A percentile compares a stretch with the other conserved stretches of the same genome.
These are phyloP conservation scores for Penaeus japonicus DNA, from an alignment of 1,140 invertebrate genomes.

Conservation along the genomic window DNA sequence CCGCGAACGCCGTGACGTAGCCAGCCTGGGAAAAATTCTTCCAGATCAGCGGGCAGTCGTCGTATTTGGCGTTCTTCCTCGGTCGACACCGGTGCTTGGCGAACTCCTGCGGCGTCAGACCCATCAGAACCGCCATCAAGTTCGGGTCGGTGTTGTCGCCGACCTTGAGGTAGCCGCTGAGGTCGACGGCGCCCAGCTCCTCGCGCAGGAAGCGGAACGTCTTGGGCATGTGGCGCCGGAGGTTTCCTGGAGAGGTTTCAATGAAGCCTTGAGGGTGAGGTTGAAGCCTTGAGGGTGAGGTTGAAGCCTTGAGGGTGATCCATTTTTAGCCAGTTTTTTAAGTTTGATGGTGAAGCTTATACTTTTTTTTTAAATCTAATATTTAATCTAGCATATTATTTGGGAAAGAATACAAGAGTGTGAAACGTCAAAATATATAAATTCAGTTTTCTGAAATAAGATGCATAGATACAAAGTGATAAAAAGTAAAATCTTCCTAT, in stretches of 20 bases:
- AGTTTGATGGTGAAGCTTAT: no score
- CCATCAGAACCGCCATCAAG: constrained; percentile 64
- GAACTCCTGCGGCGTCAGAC: constrained; percentile 39
- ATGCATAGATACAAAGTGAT: no score
- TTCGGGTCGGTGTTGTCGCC: constrained; percentile 67
- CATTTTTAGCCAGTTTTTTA: no score
- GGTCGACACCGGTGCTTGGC: background rate
- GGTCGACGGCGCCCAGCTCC: constrained; percentile 63
- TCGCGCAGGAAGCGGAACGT: constrained; percentile 65
- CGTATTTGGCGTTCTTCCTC: constrained; percentile 61
- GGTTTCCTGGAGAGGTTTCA: constrained; percentile 70
- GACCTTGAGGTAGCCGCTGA: constrained; percentile 65
- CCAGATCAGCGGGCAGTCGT: constrained; percentile 67
- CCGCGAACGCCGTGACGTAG: constrained; percentile 67
- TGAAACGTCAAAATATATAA: no score
- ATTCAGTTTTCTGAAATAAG: no score
- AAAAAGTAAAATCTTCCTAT: no score
- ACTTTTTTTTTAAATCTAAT: no score
- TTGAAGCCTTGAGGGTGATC: background rate
- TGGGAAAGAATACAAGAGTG: no score
- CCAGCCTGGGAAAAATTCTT: constrained; percentile 65
- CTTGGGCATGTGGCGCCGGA: constrained; percentile 68
- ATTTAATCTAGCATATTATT: no score
- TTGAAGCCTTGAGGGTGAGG: background rate
- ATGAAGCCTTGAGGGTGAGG: constrained; percentile 69